Evolutionary conservation across 2,888 invertebrate genomes (phyloP), one percentile per base, ranked within the genome.

Genomic region (Eretmocerus hayati): DNA sequence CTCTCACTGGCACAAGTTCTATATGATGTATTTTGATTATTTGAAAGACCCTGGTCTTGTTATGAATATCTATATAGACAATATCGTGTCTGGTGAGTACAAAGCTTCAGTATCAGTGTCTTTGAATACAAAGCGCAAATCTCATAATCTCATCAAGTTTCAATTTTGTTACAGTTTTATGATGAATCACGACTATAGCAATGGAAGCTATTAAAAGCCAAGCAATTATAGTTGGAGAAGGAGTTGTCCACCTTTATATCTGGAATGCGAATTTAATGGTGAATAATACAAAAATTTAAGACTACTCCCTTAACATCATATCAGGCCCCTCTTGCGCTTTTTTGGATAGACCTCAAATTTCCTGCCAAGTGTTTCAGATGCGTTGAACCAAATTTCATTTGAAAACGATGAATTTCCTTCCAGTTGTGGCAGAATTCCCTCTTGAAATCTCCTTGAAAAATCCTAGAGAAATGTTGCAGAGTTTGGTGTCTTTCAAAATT

Each of bases 181-280:
- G 86, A 46, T 79, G 90, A 46, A 73, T 99, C 21, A 99, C 99
- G 73, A 84, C 87, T 18, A 91, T 97, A 81, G 90, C 97, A 15
- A 88, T 96, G 9, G 90, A 90, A 69, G 91, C 97, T 0, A 75
- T 83, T 20, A 87, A 92, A 65, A 87, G 90, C 13, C 99, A 97
- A 11, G 90, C 97, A 82, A 86, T 99, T 32, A 94, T 99, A 53
- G 72, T 97, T 50, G 97, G 97, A 4, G 96, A 96, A 1, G 96
- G 96, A 8, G 75, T 99, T 0, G 79, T 97, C n/a, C 99, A 99
- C 73, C 99, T 99, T 74, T 99, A 99, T 67, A 95, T 97, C 59
- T 95, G 93, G 73, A 99, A 99, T 77, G 96, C 99, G 2, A 99
- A 99, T 77, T 78, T 99, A 47, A 99, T 99, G 99, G 85, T 85